Percentiles rank a stretch among this genome's conserved stretches.
Evolutionary conservation across 1,140 invertebrate genomes (phyloP).

Genomic region (Drosophila novamexicana): DNA sequence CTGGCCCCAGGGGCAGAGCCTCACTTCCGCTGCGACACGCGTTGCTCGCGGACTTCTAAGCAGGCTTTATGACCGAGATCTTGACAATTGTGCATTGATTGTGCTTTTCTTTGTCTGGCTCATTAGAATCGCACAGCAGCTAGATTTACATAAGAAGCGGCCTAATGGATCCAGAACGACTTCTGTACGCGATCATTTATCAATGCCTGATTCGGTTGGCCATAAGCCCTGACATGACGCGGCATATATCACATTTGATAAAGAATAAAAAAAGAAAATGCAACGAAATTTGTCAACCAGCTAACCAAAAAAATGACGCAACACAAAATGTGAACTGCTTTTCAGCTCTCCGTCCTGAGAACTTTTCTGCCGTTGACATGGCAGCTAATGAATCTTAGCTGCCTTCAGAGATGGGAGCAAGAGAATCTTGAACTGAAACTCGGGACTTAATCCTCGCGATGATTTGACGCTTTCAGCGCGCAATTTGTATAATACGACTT

Average conservation of each 20-base stretch:
- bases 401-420: conserved; percentile 15
- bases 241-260: conserved; percentile 18
- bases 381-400: conserved; percentile 49
- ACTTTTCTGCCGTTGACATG: conserved; percentile 36
- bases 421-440: neutral
- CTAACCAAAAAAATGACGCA: conserved; percentile 39
- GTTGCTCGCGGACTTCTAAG: conserved; percentile 34
- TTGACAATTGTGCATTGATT: conserved; percentile 40
- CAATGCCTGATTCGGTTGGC: conserved; percentile 34
- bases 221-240: conserved; percentile 30
- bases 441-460: conserved; percentile 62
- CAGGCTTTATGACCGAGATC: conserved; percentile 1
- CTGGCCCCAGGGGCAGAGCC: neutral
- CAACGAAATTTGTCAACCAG: conserved; percentile 49
- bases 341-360: conserved; percentile 27
- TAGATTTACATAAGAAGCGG: conserved; percentile 17
- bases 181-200: conserved; percentile 36
- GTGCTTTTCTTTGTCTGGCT: neutral
- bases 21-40: conserved; percentile 38
- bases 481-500: conserved; percentile 45
- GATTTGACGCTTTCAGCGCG: conserved; percentile 67
- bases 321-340: conserved; percentile 42
- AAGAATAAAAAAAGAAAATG: conserved; percentile 9
- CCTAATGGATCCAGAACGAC: conserved; percentile 21
- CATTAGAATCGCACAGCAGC: conserved; percentile 14